A percentile compares a stretch with the other conserved stretches of the same genome.
These are phyloP conservation scores for Xylota sylvarum DNA, from an alignment of 2,888 invertebrate species.

Conservation along the genomic window DNA sequence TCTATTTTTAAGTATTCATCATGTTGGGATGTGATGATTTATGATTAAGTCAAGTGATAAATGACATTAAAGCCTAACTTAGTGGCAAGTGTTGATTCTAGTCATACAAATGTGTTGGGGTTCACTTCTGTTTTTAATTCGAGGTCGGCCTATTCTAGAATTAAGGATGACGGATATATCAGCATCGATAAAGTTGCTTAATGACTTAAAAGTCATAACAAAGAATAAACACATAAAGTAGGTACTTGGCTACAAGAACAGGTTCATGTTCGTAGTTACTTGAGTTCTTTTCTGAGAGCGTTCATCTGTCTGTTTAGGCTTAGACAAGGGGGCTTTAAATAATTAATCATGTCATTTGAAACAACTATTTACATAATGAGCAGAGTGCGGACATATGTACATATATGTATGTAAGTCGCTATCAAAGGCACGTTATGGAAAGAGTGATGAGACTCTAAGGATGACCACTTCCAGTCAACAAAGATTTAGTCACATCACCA, in stretches of 20 bases:
- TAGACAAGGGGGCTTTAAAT: neutral
- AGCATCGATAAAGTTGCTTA: neutral
- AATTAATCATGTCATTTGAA: too few species aligned
- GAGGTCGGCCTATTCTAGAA: neutral
- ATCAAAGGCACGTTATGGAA: too few species aligned
- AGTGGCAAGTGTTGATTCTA: conserved; percentile 13
- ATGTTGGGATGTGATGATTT: conserved; percentile 19
- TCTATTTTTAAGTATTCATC: conserved; percentile 48
- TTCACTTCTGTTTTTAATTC: neutral
- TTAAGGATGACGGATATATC: neutral
- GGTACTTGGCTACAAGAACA: neutral
- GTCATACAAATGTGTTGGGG: neutral
- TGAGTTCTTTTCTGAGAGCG: too few species aligned
- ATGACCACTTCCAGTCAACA: too few species aligned
- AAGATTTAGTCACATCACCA: too few species aligned
- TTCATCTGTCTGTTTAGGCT: neutral
- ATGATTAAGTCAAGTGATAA: conserved; percentile 31
- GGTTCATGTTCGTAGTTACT: too few species aligned
- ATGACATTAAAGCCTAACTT: conserved; percentile 28
- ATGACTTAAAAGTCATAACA: neutral
- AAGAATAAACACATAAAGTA: neutral
- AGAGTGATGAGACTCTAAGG: too few species aligned
- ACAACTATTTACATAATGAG: too few species aligned
- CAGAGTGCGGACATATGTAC: too few species aligned
- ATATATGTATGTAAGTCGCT: too few species aligned